phyloP scores from a whole-genome alignment of 2,888 invertebrate genomes.

The Caenorhabditis sp. region DNA sequence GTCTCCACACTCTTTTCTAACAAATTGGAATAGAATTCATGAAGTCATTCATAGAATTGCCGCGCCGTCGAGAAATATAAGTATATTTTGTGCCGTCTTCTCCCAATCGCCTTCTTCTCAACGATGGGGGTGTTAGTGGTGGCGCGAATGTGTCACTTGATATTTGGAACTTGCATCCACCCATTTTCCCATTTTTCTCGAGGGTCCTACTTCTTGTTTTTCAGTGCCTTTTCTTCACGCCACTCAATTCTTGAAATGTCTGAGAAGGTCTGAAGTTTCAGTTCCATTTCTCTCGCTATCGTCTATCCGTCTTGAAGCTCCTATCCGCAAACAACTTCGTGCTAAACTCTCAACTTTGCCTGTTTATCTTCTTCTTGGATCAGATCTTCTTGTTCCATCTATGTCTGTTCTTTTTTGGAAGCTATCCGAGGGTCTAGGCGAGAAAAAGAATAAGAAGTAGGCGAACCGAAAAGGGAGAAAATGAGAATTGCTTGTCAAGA shows the following conservation, averaged over 20 bases:
- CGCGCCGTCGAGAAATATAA: conserved; percentile 29
- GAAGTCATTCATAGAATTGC: conserved; percentile 44
- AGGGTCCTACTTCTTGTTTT: conserved; percentile 32
- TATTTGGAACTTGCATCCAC: conserved; percentile 45
- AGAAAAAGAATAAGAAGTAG: conserved; percentile 18
- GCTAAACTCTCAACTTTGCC: conserved; percentile 11
- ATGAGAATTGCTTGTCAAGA: conserved; percentile 16
- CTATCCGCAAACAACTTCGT: background rate
- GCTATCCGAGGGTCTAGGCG: background rate
- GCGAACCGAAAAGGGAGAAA: conserved; percentile 2
- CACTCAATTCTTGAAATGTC: conserved; percentile 21
- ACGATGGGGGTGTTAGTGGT: background rate
- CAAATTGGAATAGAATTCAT: conserved; percentile 40
- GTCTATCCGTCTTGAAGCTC: conserved; percentile 12
- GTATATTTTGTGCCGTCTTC: conserved; percentile 18
- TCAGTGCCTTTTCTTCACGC: conserved; percentile 20
- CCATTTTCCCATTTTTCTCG: conserved; percentile 10
- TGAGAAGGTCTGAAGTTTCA: background rate
- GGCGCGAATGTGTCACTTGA: conserved; percentile 53
- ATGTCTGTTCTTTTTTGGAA: conserved; percentile 14
- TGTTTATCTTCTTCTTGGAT: conserved; percentile 28
- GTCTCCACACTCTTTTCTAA: background rate
- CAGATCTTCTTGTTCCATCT: conserved; percentile 20
- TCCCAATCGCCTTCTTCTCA: conserved; percentile 1
- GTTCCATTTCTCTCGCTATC: conserved; percentile 7